Evolutionary conservation across 2,888 invertebrate genomes (phyloP), one percentile per base, ranked within the genome.

Genomic region (Galerucella calmariensis): DNA sequence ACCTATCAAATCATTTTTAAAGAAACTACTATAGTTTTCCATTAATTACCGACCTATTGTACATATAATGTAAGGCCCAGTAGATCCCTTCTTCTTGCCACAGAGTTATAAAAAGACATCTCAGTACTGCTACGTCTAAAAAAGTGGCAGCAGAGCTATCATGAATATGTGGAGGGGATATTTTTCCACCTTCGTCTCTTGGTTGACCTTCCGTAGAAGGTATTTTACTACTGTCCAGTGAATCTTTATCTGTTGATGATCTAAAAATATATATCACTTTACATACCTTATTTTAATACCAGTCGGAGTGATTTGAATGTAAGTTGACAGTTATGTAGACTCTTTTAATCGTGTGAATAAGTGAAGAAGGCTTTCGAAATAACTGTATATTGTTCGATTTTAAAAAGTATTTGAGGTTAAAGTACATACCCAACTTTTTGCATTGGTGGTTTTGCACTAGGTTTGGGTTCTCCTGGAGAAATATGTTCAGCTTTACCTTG

Each of bases 41-140:
- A 10, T 56, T 56, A 16, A 16, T 16, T 20, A 56, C 78, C 79
- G 83, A 95, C 96, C 97, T 92, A 85, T 96, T 95, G 83, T 95
- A 95, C 78, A 97, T 89, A 88, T 94, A 98, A 86, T 96, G 95
- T 46, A 99, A 88, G 14, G 97, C 97, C 99, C 99, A 99, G 86
- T 95, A 96, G 12, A 99, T 94, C 0, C 99, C 99, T 86, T 99
- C 98, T 85, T 99, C 98, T 85, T 96, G 94, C 99, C 99, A 99
- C 84, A 98, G 97, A 0, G 96, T 92, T 76, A 98, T 95, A 85
- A 99, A 98, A 14, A 99, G 90, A 85, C 99, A 98, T 69, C 99
- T 91, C 71, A 99, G 88, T 0, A 99, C 98, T 2, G 98, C 97
- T 0, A 99, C 96, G 87, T 99, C 99, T 72, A 99, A 89, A 86